These are phyloP conservation scores for Tokudaia muenninki DNA, from an alignment of 2,797 vertebrate genomes.

Conservation along the genomic window DNA sequence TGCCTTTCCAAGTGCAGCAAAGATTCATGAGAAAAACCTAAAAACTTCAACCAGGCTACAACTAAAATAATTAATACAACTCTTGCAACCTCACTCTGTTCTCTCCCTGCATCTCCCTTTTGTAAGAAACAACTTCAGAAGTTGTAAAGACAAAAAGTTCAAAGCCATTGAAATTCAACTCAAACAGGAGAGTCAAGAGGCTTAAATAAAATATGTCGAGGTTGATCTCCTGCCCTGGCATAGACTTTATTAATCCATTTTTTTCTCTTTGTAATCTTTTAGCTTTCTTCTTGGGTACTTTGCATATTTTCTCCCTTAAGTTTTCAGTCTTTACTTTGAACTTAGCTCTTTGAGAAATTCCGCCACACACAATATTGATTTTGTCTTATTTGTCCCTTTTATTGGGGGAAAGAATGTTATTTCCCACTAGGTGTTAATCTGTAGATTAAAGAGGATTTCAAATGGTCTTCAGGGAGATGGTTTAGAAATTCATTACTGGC, in stretches of 20 bases:
- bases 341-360: constrained; percentile 50
- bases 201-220: constrained; percentile 68
- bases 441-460: constrained; percentile 63
- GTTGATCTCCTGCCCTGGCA: constrained; percentile 59
- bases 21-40: background rate
- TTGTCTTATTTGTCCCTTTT: constrained; percentile 64
- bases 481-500: constrained; percentile 45
- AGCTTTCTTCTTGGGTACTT: constrained; percentile 24
- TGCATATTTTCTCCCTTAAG: constrained; percentile 15
- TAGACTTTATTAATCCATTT: constrained; percentile 60
- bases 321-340: constrained; percentile 53
- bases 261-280: constrained; percentile 53
- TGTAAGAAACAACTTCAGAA: constrained; percentile 57
- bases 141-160: constrained; percentile 10
- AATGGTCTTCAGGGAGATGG: constrained; percentile 47
- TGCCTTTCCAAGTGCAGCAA: background rate
- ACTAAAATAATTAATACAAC: background rate
- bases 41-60: background rate
- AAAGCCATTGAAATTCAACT: constrained; percentile 68
- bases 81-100: background rate
- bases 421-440: constrained; percentile 62
- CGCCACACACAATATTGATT: background rate
- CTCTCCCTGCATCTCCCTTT: background rate
- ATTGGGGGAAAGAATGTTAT: constrained; percentile 46
- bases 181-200: constrained; percentile 70